Base-by-base conservation (phyloP, 2,113 vertebrate species). In the Hyla sarda region DNA sequence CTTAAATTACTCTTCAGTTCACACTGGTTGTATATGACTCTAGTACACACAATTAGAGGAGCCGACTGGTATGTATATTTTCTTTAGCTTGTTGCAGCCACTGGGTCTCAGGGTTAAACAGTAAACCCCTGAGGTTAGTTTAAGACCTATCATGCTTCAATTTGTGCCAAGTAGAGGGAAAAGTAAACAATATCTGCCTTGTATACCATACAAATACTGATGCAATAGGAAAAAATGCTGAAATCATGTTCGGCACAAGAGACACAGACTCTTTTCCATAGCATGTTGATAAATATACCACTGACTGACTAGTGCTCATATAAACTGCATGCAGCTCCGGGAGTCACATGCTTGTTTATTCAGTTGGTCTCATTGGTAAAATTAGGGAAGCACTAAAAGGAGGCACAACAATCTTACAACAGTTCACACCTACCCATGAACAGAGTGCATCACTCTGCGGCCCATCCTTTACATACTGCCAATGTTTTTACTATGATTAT, bases 211-310 rank as follows among this genome's bases (percentile, higher is more conserved):
- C 82, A 83, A 83, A 83, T 83, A 50, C 82, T 83, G 82, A 83
- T 83, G 82, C 82, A 73, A 83, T 83, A 83, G 82, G 82, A 83
- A 83, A n/a, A 41, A 83, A 83, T 73, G 82, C 72, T 83, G 82
- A 83, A 67, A 83, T 83, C 67, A 83, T 83, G 82, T 56, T 83
- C 65, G 58, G 82, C 17, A 30, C 21, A 32, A 58, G 65, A 69
- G 65, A 34, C 62, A 34, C 81, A 47, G 69, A 19, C 50, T 56
- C 32, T 74, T 83, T 83, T 75, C 50, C 50, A 13, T 58, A 30
- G 19, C 69, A 19, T 73, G 65, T 72, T 83, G 83, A 76, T 76
- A 76, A 83, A 54, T 73, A 56, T 17, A 71, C 82, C 69, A 45
- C 67, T 73, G 73, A 65, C 32, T 56, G 52, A 73, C 82, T 11